phyloP scores from a whole-genome alignment of 1,140 invertebrate genomes.

The Drosophila fuyamai region DNA sequence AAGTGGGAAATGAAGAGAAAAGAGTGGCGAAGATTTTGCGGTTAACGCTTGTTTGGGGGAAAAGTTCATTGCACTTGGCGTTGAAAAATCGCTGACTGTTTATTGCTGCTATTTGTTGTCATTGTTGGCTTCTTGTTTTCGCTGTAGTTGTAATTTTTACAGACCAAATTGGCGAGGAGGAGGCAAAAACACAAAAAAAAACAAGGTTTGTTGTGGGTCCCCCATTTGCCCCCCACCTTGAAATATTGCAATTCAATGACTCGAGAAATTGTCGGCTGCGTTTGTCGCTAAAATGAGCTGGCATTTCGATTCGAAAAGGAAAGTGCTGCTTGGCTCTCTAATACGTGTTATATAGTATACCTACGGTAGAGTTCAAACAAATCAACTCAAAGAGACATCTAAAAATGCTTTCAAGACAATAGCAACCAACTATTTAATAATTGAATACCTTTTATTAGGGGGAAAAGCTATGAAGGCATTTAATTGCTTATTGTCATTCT shows the following conservation, averaged over 20 bases:
- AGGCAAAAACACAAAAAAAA: background rate
- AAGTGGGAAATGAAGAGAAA: background rate
- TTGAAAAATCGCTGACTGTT: slow-evolving; percentile 64
- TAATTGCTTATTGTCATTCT: no score
- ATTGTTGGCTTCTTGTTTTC: slow-evolving; percentile 7
- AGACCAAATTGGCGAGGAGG: slow-evolving; percentile 5
- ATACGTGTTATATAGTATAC: background rate
- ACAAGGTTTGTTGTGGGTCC: background rate
- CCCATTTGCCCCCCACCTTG: slow-evolving; percentile 26
- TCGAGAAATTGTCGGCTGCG: slow-evolving; percentile 14
- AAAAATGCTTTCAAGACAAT: no score
- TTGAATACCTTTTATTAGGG: no score
- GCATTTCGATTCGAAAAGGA: slow-evolving; percentile 20
- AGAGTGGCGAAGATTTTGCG: slow-evolving; percentile 23
- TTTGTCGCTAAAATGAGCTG: slow-evolving; percentile 6
- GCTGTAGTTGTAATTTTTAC: slow-evolving; percentile 2
- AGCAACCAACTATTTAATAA: no score
- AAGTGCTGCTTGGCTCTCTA: slow-evolving; percentile 2
- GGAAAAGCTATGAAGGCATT: no score
- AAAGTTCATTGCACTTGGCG: slow-evolving; percentile 58
- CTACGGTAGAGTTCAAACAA: background rate
- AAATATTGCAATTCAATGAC: slow-evolving; percentile 35
- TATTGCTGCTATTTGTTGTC: slow-evolving; percentile 42
- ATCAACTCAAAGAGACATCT: background rate
- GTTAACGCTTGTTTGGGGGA: slow-evolving; percentile 21